phyloP scores from a whole-genome alignment of 92 coral and sea anemone genomes.

The Palythoa grandiflora region DNA sequence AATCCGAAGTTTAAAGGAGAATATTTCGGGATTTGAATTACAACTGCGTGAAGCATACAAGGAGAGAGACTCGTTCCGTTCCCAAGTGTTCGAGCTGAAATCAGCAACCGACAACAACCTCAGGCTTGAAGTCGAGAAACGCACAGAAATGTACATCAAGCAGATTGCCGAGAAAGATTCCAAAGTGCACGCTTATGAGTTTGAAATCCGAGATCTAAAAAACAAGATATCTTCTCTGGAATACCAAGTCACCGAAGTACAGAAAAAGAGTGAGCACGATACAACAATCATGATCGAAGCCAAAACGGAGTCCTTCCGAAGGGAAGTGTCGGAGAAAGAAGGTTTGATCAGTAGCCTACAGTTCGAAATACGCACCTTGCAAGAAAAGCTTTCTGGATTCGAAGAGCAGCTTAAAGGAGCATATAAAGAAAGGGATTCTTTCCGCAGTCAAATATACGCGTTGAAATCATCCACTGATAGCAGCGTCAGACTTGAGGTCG shows the following conservation, averaged over 20 bases:
- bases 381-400: slow-evolving; percentile 29
- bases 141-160: slow-evolving; percentile 35
- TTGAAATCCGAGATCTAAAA: slow-evolving; percentile 27
- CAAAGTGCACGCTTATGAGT: slow-evolving; percentile 7
- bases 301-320: slow-evolving; percentile 54
- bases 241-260: slow-evolving; percentile 21
- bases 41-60: slow-evolving; percentile 36
- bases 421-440: slow-evolving; percentile 56
- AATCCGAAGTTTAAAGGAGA: neutral
- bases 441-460: slow-evolving; percentile 51
- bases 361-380: slow-evolving; percentile 13
- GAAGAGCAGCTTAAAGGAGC: slow-evolving; percentile 53
- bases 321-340: slow-evolving; percentile 51
- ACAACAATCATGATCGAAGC: slow-evolving; percentile 53
- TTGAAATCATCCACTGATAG: slow-evolving; percentile 32
- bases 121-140: slow-evolving; percentile 32
- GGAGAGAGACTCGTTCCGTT: slow-evolving; percentile 50
- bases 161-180: slow-evolving; percentile 39
- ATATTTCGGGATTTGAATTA: slow-evolving; percentile 26
- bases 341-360: slow-evolving; percentile 42
- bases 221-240: slow-evolving; percentile 53
- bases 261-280: slow-evolving; percentile 44
- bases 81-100: slow-evolving; percentile 44
- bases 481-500: slow-evolving; percentile 44
- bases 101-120: slow-evolving; percentile 18